Evolutionary conservation across 2,888 invertebrate species (phyloP).

Genomic region (Listrodromus nycthemerus): DNA sequence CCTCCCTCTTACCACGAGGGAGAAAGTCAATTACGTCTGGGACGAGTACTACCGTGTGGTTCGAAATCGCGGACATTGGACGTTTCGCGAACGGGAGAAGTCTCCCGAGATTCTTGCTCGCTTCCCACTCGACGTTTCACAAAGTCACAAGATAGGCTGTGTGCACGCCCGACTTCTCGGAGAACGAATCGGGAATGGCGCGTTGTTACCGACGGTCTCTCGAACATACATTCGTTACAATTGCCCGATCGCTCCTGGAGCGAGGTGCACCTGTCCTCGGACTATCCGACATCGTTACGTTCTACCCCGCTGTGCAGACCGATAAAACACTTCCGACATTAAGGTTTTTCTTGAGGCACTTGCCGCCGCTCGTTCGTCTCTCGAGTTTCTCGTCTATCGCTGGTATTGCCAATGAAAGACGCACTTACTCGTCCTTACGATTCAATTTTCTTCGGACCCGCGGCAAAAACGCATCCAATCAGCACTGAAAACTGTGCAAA

Average conservation of each 20-base stretch:
- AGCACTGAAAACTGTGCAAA: slow-evolving; percentile 12
- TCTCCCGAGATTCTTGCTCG: slow-evolving; percentile 73
- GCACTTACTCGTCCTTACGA: slow-evolving; percentile 23
- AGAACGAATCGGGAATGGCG: slow-evolving; percentile 25
- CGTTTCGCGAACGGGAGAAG: slow-evolving; percentile 60
- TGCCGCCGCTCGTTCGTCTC: slow-evolving; percentile 2
- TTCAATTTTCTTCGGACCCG: slow-evolving; percentile 18
- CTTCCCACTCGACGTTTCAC: slow-evolving; percentile 38
- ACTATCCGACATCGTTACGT: slow-evolving; percentile 64
- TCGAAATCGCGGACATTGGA: slow-evolving; percentile 49
- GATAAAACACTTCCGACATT: slow-evolving; percentile 70
- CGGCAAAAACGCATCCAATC: slow-evolving; percentile 15
- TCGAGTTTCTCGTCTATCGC: slow-evolving; percentile 2
- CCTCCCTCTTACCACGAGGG: slow-evolving; percentile 67
- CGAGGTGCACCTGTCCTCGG: slow-evolving; percentile 68
- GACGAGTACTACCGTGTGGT: slow-evolving; percentile 67
- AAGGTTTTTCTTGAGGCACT: slow-evolving; percentile 48
- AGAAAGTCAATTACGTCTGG: slow-evolving; percentile 77
- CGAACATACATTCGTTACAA: slow-evolving; percentile 48
- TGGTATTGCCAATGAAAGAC: background rate
- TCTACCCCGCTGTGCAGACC: slow-evolving; percentile 29
- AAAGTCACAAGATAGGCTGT: background rate
- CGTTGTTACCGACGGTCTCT: slow-evolving; percentile 27
- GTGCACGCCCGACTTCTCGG: background rate
- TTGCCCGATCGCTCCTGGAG: slow-evolving; percentile 57